Conservation (phyloP, 30 jellyfish, hydroid and myxozoan species). For the Calvadosia cruxmelitensis region DNA sequence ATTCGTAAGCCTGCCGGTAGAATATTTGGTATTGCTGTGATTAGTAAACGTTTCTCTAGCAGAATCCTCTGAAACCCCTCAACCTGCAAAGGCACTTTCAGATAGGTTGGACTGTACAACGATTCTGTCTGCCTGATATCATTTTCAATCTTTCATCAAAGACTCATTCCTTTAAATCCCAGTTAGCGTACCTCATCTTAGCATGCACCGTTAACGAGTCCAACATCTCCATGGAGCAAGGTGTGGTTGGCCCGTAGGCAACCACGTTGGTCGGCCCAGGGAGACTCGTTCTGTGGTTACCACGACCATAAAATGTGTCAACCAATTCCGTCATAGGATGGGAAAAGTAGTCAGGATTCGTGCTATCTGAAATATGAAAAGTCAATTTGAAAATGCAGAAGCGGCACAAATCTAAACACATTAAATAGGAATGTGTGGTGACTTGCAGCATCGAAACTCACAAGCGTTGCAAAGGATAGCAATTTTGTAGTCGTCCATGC, state of each 20-base stretch:
- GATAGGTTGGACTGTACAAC: no score
- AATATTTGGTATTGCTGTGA: no score
- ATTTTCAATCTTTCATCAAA: no score
- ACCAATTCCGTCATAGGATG: conserved; percentile 70
- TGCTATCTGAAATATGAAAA: conserved; percentile 46
- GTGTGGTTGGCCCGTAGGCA: conserved; percentile 79
- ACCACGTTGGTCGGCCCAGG: conserved; percentile 65
- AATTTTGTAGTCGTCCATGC: conserved; percentile 43
- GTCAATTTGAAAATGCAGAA: neutral
- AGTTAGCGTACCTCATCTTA: conserved; percentile 99
- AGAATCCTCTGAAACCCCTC: no score
- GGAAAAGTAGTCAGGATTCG: conserved; percentile 64
- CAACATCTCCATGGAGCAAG: conserved; percentile 82
- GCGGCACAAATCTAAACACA: no score
- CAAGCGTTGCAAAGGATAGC: conserved; percentile 87
- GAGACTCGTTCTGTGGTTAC: conserved; percentile 29
- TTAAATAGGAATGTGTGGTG: neutral
- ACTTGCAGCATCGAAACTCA: conserved; percentile 17
- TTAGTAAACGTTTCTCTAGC: no score
- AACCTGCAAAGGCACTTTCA: no score
- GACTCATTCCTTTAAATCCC: no score
- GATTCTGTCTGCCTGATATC: no score
- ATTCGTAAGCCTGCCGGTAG: no score
- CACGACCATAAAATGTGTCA: conserved; percentile 59
- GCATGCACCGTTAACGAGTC: conserved; percentile 97